Base-by-base conservation (phyloP, 2,113 vertebrate genomes). In the Xyliphius kryptos region DNA sequence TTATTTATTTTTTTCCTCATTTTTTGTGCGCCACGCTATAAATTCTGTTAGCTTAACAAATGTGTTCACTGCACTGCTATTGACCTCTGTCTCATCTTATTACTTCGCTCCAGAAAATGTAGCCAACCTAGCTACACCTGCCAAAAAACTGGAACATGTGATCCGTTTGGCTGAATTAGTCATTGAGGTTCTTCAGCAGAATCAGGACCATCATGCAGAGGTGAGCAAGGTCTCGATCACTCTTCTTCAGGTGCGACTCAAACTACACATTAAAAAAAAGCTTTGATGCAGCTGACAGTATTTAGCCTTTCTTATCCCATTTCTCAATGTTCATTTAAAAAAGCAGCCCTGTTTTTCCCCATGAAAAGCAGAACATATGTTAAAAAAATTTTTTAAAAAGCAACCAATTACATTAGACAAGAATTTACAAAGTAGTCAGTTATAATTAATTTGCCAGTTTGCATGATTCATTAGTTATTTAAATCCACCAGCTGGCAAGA, bases 131-230 rank as follows among this genome's bases (percentile, higher is more conserved):
- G 92, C 94, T 88, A 97, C 95, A 69, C 96, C 96, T 82, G 93
- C 93, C 90, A 99, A 99, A 94, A 97, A 96, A 80, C 91, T 99
- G 76, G 96, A 99, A 90, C 95, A 99, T 63, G 94, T 93, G 81
- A 97, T 98, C 82, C 95, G 92, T 69, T 91, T 99, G 83, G 96
- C 95, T 77, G 96, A 99, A 79, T 74, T 99, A 89, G 94, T 98
- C 83, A 97, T 98, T 81, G 96, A 99, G 88, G 96, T 99, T 77
- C 94, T 99, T 51, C 96, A 99, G 77, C 95, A 99, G 81, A 99
- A 99, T 2, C 94, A 99, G 83, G 96, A 99, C 72, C 96, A 99
- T 75, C 96, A 99, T 0, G 96, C 96, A 11, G 96, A 99, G 94
- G 96, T 99, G 91, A 97, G 94, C 82, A 77, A 79, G 76, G 74